Evolutionary conservation across 2,113 vertebrate species (phyloP), one percentile per base, ranked within the genome.

Genomic region (Oncorhynchus clarkii): DNA sequence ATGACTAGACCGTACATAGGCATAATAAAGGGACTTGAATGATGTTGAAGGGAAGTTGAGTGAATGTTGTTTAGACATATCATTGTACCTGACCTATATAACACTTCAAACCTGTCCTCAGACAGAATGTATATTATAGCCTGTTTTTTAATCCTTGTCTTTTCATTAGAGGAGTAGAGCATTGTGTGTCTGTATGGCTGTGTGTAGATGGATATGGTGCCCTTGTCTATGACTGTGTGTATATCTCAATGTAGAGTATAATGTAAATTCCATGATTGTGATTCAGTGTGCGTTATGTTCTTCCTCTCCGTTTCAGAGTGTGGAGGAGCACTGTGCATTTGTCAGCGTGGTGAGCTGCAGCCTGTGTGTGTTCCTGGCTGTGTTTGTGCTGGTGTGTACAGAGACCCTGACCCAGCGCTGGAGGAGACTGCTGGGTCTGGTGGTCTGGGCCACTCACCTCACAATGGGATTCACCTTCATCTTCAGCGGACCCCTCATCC

Each of bases 401-500:
- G 97, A 97, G 45, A 90, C 93, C 14, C 90, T 97, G 0, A 89
- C 94, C 4, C 95, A 93, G 75, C 92, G 92, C 62, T 96, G 96
- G 94, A 94, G 97, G 7, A 85, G 54, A 0, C 74, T 93, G 2
- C 92, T 95, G 45, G 96, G 96, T 0, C 79, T 95, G 16, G 75
- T 91, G 7, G 91, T 95, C 49, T 99, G 97, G 95, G 84, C 90
- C 85, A 96, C 96, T 77, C 95, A 98, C 69, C 76, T 98, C 87
- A 88, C 88, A 0, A 89, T 99, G 84, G 97, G 95, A 83, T 97
- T 93, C 0, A 91, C 95, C 11, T 95, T 97, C 82, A 91, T 96
- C 39, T 95, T 94, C 84, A 87, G 90, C n/a, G 69, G 80, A 0
- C 57, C 65, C 2, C 12, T 48, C 66, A 83, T 92, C 72, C 64